A percentile compares a stretch with the other conserved stretches of the same genome.
Evolutionary conservation across 1,140 invertebrate species (phyloP).

Genomic region (Drosophila sp.): DNA sequence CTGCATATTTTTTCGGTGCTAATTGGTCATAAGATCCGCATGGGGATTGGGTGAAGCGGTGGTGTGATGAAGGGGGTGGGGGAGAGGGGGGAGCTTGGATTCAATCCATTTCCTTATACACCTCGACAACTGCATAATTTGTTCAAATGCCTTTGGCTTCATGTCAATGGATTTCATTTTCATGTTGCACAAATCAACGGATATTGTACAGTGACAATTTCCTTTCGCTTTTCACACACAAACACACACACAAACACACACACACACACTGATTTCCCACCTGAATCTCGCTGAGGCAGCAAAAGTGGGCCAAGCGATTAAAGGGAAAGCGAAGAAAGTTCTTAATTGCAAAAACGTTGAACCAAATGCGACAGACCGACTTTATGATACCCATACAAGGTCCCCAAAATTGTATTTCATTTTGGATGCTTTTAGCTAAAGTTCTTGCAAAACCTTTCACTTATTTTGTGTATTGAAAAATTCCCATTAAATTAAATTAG

Average conservation of each 20-base stretch:
- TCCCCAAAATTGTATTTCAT: too few species aligned
- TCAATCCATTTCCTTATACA: constrained; percentile 29
- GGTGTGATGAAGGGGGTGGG: too few species aligned
- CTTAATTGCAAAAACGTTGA: constrained; percentile 1
- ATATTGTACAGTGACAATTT: constrained; percentile 79
- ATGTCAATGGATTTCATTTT: constrained; percentile 74
- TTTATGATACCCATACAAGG: not conserved
- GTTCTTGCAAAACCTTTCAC: too few species aligned
- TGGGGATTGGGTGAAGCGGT: not conserved
- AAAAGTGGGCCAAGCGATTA: constrained; percentile 8
- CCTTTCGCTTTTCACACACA: constrained; percentile 42
- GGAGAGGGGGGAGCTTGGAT: too few species aligned
- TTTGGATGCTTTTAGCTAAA: too few species aligned
- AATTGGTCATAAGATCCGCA: constrained; percentile 73
- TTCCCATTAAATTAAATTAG: constrained; percentile 22
- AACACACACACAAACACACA: constrained; percentile 44
- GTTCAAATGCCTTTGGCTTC: constrained; percentile 30
- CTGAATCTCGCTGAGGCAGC: constrained; percentile 9
- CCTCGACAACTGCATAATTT: constrained; percentile 42
- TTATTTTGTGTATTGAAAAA: not conserved
- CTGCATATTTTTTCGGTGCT: constrained; percentile 27
- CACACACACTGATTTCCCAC: constrained; percentile 25
- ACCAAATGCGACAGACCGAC: not conserved
- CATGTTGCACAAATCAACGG: constrained; percentile 78
- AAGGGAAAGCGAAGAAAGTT: not conserved